These are phyloP conservation scores for Gonocerus acuteangulatus DNA, from an alignment of 2,888 invertebrate genomes.

Conservation along the genomic window DNA sequence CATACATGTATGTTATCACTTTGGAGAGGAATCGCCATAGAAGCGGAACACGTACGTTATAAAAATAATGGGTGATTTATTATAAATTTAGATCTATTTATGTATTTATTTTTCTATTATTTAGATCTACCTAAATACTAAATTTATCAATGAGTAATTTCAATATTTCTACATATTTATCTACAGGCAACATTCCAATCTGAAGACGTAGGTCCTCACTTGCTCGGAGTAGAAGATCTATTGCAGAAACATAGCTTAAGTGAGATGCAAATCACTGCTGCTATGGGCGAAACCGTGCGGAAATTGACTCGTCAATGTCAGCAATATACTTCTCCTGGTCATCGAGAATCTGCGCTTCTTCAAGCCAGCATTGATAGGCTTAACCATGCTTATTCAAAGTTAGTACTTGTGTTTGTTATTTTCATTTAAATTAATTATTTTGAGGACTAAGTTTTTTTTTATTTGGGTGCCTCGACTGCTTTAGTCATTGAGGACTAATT, in stretches of 20 bases:
- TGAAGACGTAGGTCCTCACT: conserved; percentile 83
- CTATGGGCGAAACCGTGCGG: conserved; percentile 76
- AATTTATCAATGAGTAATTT: too few species aligned
- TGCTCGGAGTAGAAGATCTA: conserved; percentile 88
- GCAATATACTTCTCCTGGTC: conserved; percentile 51
- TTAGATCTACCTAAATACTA: too few species aligned
- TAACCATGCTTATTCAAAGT: conserved; percentile 69
- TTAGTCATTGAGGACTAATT: too few species aligned
- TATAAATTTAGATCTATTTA: too few species aligned
- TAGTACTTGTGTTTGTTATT: conserved; percentile 36
- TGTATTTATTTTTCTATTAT: too few species aligned
- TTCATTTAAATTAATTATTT: too few species aligned
- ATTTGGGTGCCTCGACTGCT: too few species aligned
- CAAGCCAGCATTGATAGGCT: conserved; percentile 67
- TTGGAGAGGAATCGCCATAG: too few species aligned
- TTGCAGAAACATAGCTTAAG: conserved; percentile 88
- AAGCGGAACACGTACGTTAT: too few species aligned
- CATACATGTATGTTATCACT: too few species aligned
- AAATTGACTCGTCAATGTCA: conserved; percentile 63
- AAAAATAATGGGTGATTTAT: too few species aligned
- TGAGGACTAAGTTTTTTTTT: not conserved
- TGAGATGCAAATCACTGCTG: conserved; percentile 76
- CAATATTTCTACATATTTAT: too few species aligned
- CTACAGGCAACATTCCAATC: conserved; percentile 61
- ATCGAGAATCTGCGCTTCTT: conserved; percentile 54